Conservation (phyloP, 2,113 vertebrate species). For the Dromaius novaehollandiae region DNA sequence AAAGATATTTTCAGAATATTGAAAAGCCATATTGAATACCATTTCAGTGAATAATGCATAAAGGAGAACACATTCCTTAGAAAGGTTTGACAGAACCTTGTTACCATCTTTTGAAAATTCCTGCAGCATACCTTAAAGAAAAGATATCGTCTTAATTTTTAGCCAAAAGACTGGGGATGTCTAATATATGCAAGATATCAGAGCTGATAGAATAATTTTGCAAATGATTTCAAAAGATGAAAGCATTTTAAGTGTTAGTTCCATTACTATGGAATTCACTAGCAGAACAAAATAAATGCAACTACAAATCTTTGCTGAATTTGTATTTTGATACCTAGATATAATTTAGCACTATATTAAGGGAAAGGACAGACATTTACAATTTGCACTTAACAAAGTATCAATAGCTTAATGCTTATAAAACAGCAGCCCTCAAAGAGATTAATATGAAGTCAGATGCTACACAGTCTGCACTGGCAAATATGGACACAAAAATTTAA, state of each 20-base stretch:
- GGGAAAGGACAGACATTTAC: neutral
- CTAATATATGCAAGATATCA: neutral
- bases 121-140: neutral
- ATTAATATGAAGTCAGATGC: neutral
- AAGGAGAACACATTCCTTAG: neutral
- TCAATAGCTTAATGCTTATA: neutral
- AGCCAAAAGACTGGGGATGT: neutral
- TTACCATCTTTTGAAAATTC: neutral
- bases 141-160: neutral
- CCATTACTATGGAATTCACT: neutral
- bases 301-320: neutral
- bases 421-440: neutral
- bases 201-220: neutral
- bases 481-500: neutral
- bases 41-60: neutral
- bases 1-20: neutral
- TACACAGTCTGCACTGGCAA: neutral
- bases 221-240: neutral
- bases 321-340: neutral
- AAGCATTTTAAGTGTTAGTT: neutral
- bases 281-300: neutral
- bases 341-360: neutral
- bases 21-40: neutral
- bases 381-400: neutral
- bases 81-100: neutral